Evolutionary conservation across 2,888 invertebrate species (phyloP).

Genomic region (Itoplectis maculator): DNA sequence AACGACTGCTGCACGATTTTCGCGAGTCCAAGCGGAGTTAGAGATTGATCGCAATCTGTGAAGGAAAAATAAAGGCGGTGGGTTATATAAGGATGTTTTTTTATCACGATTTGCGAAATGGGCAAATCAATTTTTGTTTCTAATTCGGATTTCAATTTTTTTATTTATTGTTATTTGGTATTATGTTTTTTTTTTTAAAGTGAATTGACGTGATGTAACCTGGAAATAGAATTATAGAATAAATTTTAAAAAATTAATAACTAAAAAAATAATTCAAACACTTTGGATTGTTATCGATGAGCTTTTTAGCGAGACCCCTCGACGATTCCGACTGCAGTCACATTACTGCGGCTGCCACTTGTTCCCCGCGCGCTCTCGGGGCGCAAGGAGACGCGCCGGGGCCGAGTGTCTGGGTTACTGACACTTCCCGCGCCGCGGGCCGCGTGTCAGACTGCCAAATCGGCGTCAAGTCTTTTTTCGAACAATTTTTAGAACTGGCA

Average conservation of each 20-base stretch:
- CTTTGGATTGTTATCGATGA: too few relatives aligned
- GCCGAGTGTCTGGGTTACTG: conserved; percentile 57
- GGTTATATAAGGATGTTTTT: too few relatives aligned
- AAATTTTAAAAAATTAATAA: too few relatives aligned
- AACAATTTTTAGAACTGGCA: conserved; percentile 61
- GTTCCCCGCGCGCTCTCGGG: not conserved
- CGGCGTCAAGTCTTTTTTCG: conserved; percentile 41
- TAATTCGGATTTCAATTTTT: too few relatives aligned
- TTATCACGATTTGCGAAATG: too few relatives aligned
- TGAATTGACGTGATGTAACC: too few relatives aligned
- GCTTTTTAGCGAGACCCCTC: too few relatives aligned
- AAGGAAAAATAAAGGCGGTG: not conserved
- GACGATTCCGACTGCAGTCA: not conserved
- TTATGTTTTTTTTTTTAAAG: too few relatives aligned
- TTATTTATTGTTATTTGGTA: too few relatives aligned
- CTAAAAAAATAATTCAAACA: too few relatives aligned
- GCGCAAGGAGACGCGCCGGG: not conserved
- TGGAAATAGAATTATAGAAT: not conserved
- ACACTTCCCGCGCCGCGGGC: conserved; percentile 55
- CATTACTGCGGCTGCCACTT: not conserved
- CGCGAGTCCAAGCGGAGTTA: too few relatives aligned
- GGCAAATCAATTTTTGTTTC: too few relatives aligned
- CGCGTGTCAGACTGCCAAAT: conserved; percentile 60
- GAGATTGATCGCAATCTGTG: not conserved
- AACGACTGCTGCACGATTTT: conserved; percentile 20